Evolutionary conservation across 1,140 invertebrate species (phyloP).

Genomic region (Dendrolimus punctatus): DNA sequence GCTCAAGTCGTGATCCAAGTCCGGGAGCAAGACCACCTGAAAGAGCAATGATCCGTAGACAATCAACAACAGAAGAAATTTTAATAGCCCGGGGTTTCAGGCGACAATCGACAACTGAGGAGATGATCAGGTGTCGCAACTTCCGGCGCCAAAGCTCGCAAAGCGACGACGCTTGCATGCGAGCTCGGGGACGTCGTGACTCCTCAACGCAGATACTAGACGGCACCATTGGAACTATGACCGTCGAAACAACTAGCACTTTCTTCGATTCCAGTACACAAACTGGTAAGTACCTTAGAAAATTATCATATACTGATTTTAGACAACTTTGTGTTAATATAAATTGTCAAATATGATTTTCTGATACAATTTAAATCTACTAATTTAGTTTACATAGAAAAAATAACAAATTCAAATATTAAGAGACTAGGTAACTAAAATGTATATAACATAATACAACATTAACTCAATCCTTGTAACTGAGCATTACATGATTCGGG

Average conservation of each 20-base stretch:
- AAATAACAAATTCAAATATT: too few relatives aligned
- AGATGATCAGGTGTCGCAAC: conserved; percentile 92
- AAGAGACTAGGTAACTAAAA: too few relatives aligned
- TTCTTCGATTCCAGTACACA: conserved; percentile 95
- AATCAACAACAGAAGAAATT: conserved; percentile 94
- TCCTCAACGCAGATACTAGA: conserved; percentile 92
- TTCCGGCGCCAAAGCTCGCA: conserved; percentile 87
- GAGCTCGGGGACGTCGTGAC: conserved; percentile 84
- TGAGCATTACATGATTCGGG: neutral
- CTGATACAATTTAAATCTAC: too few relatives aligned
- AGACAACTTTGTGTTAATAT: too few relatives aligned
- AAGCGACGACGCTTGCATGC: conserved; percentile 82
- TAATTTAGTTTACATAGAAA: too few relatives aligned
- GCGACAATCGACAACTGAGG: conserved; percentile 91
- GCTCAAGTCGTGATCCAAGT: conserved; percentile 81
- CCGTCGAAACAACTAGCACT: conserved; percentile 91
- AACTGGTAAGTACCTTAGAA: conserved; percentile 80
- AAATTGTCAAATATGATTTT: too few relatives aligned
- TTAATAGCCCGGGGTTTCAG: conserved; percentile 91
- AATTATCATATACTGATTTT: too few relatives aligned
- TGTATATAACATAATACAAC: too few relatives aligned
- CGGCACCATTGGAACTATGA: conserved; percentile 93
- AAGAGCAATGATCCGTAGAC: conserved; percentile 83
- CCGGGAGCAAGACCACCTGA: conserved; percentile 77
- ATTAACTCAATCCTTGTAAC: too few relatives aligned